These are phyloP conservation scores for Girardinus metallicus DNA, from an alignment of 2,797 vertebrate species.

Conservation along the genomic window DNA sequence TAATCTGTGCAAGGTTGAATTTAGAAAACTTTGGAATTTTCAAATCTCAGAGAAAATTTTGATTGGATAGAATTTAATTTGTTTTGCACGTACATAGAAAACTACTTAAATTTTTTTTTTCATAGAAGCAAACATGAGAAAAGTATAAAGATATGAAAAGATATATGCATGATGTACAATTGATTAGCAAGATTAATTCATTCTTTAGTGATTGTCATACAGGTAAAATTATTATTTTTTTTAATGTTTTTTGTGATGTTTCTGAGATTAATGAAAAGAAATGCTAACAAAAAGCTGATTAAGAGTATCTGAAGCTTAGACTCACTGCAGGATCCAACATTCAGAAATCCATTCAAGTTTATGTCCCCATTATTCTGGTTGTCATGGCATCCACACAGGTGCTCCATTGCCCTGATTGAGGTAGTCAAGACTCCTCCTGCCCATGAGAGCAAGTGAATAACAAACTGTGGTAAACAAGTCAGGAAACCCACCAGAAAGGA, in stretches of 20 bases:
- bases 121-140: background rate
- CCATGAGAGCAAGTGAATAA: constrained; percentile 59
- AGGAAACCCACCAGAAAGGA: constrained; percentile 37
- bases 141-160: background rate
- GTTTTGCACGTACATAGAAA: background rate
- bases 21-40: background rate
- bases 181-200: background rate
- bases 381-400: constrained; percentile 54
- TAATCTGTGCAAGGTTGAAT: background rate
- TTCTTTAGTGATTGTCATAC: background rate
- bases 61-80: background rate
- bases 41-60: background rate
- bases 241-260: background rate
- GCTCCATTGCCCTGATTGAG: constrained; percentile 22
- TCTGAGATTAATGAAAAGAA: background rate
- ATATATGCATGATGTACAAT: background rate
- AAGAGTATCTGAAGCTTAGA: background rate
- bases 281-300: background rate
- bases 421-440: constrained; percentile 22
- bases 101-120: background rate
- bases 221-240: background rate
- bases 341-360: constrained; percentile 3
- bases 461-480: constrained; percentile 51
- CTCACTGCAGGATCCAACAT: background rate
- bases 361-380: constrained; percentile 39